Percentiles rank a stretch among this genome's conserved stretches.
Conservation (phyloP, 2,888 invertebrate species). For the Andrena bucephala region DNA sequence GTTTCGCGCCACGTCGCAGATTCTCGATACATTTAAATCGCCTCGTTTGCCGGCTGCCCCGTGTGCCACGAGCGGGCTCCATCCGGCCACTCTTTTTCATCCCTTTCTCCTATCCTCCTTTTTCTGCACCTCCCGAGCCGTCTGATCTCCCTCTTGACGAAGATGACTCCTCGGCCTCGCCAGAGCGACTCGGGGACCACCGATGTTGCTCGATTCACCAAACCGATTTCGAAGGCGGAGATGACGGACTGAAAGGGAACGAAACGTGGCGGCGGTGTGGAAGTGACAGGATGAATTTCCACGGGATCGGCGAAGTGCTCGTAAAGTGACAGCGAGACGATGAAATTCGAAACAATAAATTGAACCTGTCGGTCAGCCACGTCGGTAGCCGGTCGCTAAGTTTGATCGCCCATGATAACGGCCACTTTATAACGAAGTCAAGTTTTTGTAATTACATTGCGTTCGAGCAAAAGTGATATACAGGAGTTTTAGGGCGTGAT, state of each 20-base stretch:
- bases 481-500: neutral
- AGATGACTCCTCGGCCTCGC: constrained; percentile 40
- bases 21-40: constrained; percentile 78
- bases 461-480: constrained; percentile 17
- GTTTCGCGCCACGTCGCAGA: constrained; percentile 67
- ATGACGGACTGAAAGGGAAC: too few relatives aligned
- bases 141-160: constrained; percentile 30
- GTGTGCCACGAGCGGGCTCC: constrained; percentile 24
- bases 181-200: constrained; percentile 45
- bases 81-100: constrained; percentile 5
- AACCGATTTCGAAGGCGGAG: constrained; percentile 17
- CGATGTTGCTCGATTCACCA: constrained; percentile 39
- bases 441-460: too few relatives aligned
- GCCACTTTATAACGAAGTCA: constrained; percentile 20
- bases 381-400: neutral
- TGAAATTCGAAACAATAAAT: constrained; percentile 40
- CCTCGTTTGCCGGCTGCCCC: constrained; percentile 68
- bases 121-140: neutral
- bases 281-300: constrained; percentile 21
- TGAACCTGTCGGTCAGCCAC: constrained; percentile 12
- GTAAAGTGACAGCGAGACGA: constrained; percentile 4
- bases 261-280: neutral
- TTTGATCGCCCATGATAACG: constrained; percentile 15
- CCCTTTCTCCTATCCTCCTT: neutral
- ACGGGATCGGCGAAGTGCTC: neutral